Conservation (phyloP, 2,888 invertebrate genomes). For the Lepidocyrtoides sp. region DNA sequence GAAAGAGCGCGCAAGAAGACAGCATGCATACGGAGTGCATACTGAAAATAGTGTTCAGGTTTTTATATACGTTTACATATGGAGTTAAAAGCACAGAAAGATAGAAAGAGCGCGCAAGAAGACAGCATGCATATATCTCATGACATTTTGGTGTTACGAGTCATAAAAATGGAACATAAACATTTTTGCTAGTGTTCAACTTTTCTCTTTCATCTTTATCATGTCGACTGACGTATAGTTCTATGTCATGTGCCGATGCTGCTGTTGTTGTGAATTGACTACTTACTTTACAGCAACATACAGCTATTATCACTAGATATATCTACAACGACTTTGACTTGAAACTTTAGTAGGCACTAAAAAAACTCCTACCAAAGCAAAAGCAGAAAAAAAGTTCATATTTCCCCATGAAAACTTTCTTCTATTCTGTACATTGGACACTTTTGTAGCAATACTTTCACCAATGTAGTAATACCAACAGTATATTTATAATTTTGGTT, state of each 20-base stretch:
- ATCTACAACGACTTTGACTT: slow-evolving; percentile 18
- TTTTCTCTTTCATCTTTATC: slow-evolving; percentile 77
- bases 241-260: too few species aligned
- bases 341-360: not conserved
- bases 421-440: not conserved
- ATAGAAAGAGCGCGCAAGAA: too few species aligned
- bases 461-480: not conserved
- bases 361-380: not conserved
- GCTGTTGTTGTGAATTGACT: not conserved
- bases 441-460: slow-evolving; percentile 8
- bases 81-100: too few species aligned
- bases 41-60: too few species aligned
- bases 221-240: slow-evolving; percentile 56
- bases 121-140: slow-evolving; percentile 68
- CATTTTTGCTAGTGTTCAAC: slow-evolving; percentile 81
- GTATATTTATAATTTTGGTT: not conserved
- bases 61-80: too few species aligned
- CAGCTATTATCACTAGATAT: slow-evolving; percentile 50
- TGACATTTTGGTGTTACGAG: slow-evolving; percentile 84
- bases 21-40: too few species aligned
- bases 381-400: not conserved
- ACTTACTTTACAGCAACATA: not conserved
- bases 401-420: not conserved
- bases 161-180: slow-evolving; percentile 84
- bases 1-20: too few species aligned